Percentiles rank a stretch among this genome's conserved stretches.
Conservation (phyloP, 2,888 invertebrate species). For the Uropetala carovei region DNA sequence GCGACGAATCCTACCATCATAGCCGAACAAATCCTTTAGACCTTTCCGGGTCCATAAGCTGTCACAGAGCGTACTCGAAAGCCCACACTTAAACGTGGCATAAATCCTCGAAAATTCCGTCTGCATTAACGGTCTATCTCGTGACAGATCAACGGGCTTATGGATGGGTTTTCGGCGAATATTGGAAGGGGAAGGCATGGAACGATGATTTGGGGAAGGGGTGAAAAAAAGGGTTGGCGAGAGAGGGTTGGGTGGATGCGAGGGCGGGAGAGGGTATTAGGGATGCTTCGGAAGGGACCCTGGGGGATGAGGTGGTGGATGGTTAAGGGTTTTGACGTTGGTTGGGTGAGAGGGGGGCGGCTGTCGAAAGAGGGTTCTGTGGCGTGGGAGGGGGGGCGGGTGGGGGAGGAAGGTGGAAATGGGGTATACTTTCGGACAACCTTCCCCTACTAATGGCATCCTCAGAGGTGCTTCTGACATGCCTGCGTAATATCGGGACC, state of each 20-base stretch:
- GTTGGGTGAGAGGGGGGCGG: background rate
- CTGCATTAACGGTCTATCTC: slow-evolving; percentile 55
- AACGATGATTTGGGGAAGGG: background rate
- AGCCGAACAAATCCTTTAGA: background rate
- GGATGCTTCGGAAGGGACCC: background rate
- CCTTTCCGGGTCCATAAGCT: slow-evolving; percentile 1
- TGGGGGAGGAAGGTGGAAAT: background rate
- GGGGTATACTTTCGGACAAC: slow-evolving; percentile 42
- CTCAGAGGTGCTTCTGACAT: slow-evolving; percentile 49
- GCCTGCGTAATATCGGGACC: slow-evolving; percentile 35
- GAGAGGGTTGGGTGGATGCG: background rate
- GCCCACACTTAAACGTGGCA: slow-evolving; percentile 44
- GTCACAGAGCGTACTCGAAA: background rate
- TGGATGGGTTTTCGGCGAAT: background rate
- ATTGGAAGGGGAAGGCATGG: background rate
- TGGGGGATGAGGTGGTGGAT: slow-evolving; percentile 7
- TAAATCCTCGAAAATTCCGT: slow-evolving; percentile 54
- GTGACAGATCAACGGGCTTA: slow-evolving; percentile 58
- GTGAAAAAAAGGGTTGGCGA: too few relatives aligned
- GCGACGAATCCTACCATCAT: background rate
- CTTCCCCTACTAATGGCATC: slow-evolving; percentile 54
- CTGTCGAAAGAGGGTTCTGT: background rate
- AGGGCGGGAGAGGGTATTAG: background rate
- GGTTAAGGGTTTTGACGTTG: slow-evolving; percentile 40
- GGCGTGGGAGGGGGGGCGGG: background rate